Evolutionary conservation across 1,140 invertebrate genomes (phyloP).

Genomic region (Panonychus citri): DNA sequence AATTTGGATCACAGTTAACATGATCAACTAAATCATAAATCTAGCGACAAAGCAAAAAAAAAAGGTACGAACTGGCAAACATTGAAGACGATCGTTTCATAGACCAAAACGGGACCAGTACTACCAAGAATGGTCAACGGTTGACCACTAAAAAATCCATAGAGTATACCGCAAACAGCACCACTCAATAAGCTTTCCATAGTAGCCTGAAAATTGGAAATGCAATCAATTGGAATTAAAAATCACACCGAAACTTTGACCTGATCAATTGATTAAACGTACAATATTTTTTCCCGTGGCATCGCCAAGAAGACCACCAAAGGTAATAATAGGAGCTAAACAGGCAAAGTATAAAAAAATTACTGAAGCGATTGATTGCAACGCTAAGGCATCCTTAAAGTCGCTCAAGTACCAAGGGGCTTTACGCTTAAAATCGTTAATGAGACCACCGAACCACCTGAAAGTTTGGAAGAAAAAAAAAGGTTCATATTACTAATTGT

Average conservation of each 20-base stretch:
- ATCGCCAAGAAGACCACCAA: conserved; percentile 76
- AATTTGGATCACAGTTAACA: not conserved
- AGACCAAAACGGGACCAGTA: conserved; percentile 90
- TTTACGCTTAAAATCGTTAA: conserved; percentile 87
- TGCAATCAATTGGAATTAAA: too few species aligned
- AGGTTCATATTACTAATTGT: not conserved
- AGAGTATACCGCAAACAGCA: conserved; percentile 79
- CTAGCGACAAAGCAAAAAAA: conserved; percentile 7
- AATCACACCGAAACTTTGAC: not conserved
- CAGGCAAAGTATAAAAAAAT: conserved; percentile 93
- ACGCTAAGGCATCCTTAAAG: conserved; percentile 55
- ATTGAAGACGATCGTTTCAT: conserved; percentile 88
- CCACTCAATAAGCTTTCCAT: conserved; percentile 92
- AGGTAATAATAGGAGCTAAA: conserved; percentile 89
- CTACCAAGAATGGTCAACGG: conserved; percentile 91
- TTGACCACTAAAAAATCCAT: conserved; percentile 91
- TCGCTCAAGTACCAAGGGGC: conserved; percentile 42
- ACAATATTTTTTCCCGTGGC: conserved; percentile 84
- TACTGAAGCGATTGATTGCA: conserved; percentile 87
- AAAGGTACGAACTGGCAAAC: conserved; percentile 49
- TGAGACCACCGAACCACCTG: conserved; percentile 60
- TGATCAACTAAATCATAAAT: not conserved
- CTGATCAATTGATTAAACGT: conserved; percentile 13
- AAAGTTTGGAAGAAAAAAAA: not conserved
- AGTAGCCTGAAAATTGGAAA: conserved; percentile 45